A percentile compares a stretch with the other conserved stretches of the same genome.
phyloP scores from a whole-genome alignment of 2,888 invertebrate species.

The Willowsia nigromaculata region DNA sequence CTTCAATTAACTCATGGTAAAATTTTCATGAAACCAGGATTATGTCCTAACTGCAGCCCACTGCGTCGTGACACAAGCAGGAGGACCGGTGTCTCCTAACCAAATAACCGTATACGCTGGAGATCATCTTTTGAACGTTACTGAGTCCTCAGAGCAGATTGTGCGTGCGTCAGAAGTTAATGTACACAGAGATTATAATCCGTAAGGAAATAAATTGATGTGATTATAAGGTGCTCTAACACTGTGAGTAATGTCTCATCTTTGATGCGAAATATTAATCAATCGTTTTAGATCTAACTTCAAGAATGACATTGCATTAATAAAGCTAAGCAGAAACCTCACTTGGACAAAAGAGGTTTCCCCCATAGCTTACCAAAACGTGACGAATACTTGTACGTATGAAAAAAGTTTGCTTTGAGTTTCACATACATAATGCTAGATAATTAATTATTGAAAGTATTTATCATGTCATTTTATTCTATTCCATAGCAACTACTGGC shows the following conservation, averaged over 20 bases:
- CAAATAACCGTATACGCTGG: conserved; percentile 27
- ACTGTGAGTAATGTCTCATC: too few relatives aligned
- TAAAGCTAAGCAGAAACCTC: conserved; percentile 1
- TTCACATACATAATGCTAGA: too few relatives aligned
- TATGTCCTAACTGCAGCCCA: conserved; percentile 54
- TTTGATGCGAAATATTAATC: too few relatives aligned
- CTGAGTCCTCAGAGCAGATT: conserved; percentile 24
- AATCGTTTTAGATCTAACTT: background rate
- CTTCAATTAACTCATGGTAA: too few relatives aligned
- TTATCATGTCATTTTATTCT: background rate
- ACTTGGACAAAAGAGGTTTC: background rate
- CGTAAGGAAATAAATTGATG: background rate
- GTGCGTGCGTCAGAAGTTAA: background rate
- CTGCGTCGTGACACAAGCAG: conserved; percentile 3
- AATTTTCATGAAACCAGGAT: background rate
- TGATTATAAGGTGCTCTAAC: too few relatives aligned
- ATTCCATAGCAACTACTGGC: background rate
- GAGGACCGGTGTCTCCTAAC: background rate
- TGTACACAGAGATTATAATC: conserved; percentile 16
- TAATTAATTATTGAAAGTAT: background rate
- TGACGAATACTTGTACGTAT: too few relatives aligned
- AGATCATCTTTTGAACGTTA: background rate
- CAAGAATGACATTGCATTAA: conserved; percentile 48
- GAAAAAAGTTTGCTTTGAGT: too few relatives aligned
- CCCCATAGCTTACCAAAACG: too few relatives aligned